Evolutionary conservation across 2,888 invertebrate genomes (phyloP), one percentile per base, ranked within the genome.

Genomic region (Ophonus ardosiacus): DNA sequence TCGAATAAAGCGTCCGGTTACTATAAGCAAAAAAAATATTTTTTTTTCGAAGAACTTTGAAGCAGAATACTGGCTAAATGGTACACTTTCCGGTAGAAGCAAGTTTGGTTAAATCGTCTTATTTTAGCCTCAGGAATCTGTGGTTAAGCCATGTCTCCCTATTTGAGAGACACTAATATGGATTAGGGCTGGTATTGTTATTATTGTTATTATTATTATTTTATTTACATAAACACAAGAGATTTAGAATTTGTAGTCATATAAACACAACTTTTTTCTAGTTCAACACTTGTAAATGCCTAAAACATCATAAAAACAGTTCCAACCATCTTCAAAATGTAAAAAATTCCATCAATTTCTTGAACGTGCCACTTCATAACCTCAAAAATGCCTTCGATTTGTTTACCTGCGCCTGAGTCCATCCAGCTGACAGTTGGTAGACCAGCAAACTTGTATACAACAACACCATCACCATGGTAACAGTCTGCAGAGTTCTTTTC

Each of bases 341-440:
- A 7, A 63, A 63, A 17, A 31, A 31, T 31, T 31, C 31, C 31
- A 31, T 31, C 31, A 31, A 31, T 31, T 31, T 31, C 31, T 31
- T 31, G 31, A 31, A 31, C 31, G 31, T 31, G 31, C 31, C 31
- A 31, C 31, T 31, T 31, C 31, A 4, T 31, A 31, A 31, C 31
- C 31, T 31, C 31, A 31, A 31, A 31, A 31, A 31, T 31, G 31
- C 40, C 17, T 17, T 40, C 8, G 21, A 56, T 56, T 76, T 84
- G 76, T 84, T 84, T 84, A 84, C 83, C 83, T 84, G 83, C 8
- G 83, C 43, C 21, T 84, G 76, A 21, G 61, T 63, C 7, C 76
- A 57, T 43, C 88, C 89, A 87, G 89, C 89, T 87, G 90, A 89
- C 86, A 90, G 89, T 85, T 91, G 91, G 87, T 91, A 91, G 86